A percentile compares a stretch with the other conserved stretches of the same genome.
These are phyloP conservation scores for Clarias platycephalus DNA, from an alignment of 2,797 vertebrate species.

Conservation along the genomic window DNA sequence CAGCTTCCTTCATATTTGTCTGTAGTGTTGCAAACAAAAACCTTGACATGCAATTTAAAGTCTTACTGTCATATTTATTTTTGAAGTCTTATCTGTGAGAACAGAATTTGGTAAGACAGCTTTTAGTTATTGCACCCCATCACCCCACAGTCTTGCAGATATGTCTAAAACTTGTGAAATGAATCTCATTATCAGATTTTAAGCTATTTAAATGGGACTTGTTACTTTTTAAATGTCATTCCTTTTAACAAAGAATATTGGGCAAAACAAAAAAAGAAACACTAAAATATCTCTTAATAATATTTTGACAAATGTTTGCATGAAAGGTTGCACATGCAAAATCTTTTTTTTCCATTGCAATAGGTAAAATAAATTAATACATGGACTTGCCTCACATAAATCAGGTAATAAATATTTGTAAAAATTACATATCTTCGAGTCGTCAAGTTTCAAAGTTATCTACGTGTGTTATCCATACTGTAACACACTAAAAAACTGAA, in stretches of 20 bases:
- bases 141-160: background rate
- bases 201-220: background rate
- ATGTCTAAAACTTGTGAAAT: background rate
- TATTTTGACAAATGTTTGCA: background rate
- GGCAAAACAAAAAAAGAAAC: background rate
- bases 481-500: background rate
- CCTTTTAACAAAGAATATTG: background rate
- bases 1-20: background rate
- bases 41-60: background rate
- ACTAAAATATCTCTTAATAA: background rate
- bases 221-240: background rate
- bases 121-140: background rate
- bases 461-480: background rate
- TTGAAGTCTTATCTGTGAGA: slow-evolving; percentile 5
- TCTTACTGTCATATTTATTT: background rate
- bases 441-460: background rate
- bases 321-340: background rate
- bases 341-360: background rate
- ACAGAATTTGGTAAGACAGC: background rate
- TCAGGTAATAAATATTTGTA: background rate
- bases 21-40: slow-evolving; percentile 9
- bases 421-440: too few relatives aligned
- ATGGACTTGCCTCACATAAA: background rate
- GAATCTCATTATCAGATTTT: background rate
- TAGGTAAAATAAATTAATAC: too few relatives aligned